Conservation (phyloP, 2,888 invertebrate genomes). For the Branchellion lobata region DNA sequence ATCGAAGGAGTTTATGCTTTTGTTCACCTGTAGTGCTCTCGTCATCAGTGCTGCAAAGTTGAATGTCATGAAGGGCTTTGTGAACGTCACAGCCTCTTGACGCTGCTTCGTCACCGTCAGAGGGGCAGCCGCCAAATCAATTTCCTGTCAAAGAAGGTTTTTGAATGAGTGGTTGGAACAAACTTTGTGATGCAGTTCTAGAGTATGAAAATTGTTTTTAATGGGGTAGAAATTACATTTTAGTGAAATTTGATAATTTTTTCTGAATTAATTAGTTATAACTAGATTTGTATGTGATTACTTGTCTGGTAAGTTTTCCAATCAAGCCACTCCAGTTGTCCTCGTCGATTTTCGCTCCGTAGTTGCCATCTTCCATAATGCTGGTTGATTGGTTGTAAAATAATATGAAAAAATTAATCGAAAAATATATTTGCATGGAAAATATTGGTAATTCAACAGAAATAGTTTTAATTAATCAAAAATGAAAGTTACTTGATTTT, state of each 20-base stretch:
- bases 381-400: too few species aligned
- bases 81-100: conserved; percentile 45
- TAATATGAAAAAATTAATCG: too few species aligned
- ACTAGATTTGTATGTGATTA: neutral
- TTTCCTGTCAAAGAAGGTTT: conserved; percentile 30
- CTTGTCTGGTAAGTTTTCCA: neutral
- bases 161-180: neutral
- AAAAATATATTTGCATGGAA: too few species aligned
- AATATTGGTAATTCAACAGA: too few species aligned
- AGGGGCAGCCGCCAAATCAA: conserved; percentile 46
- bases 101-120: conserved; percentile 45
- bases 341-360: neutral
- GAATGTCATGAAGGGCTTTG: conserved; percentile 46
- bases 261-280: too few species aligned
- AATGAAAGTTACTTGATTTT: neutral
- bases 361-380: neutral
- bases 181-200: neutral
- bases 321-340: conserved; percentile 1
- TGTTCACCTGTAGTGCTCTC: conserved; percentile 9
- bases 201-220: too few species aligned
- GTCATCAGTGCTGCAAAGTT: conserved; percentile 38
- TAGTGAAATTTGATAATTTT: too few species aligned
- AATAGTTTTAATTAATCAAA: too few species aligned
- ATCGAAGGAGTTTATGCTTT: conserved; percentile 11
- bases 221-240: too few species aligned